Evolutionary conservation across 2,888 invertebrate species (phyloP).

Genomic region (Tethea ocularis): DNA sequence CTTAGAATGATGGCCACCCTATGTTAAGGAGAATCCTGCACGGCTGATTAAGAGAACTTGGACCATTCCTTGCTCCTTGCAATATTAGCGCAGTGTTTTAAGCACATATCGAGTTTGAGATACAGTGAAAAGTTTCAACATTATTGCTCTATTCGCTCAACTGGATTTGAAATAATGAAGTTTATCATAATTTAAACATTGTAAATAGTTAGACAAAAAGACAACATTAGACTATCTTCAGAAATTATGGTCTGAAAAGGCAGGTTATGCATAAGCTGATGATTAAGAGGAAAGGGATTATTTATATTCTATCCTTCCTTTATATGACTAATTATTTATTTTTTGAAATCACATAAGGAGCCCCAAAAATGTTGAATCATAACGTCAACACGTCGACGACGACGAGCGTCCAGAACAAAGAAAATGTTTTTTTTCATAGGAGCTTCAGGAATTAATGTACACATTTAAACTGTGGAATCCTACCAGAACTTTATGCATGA

Average conservation of each 20-base stretch:
- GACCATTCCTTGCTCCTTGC: slow-evolving; percentile 35
- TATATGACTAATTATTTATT: too few species aligned
- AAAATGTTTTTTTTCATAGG: too few species aligned
- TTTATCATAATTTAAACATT: not conserved
- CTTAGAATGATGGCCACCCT: slow-evolving; percentile 21
- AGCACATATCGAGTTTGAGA: slow-evolving; percentile 6
- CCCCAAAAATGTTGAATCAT: too few species aligned
- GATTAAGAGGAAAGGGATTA: too few species aligned
- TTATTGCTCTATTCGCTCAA: slow-evolving; percentile 7
- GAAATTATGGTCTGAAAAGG: too few species aligned
- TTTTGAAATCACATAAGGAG: too few species aligned
- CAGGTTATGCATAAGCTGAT: too few species aligned
- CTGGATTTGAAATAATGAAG: not conserved
- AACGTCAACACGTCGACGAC: too few species aligned
- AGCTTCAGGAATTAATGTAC: too few species aligned
- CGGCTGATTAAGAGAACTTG: slow-evolving; percentile 48
- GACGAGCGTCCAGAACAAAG: too few species aligned
- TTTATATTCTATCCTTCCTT: too few species aligned
- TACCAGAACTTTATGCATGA: not conserved
- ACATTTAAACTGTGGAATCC: not conserved
- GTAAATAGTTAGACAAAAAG: not conserved
- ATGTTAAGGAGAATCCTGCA: slow-evolving; percentile 24
- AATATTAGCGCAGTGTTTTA: slow-evolving; percentile 35
- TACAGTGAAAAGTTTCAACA: slow-evolving; percentile 7
- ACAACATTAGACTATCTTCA: too few species aligned